phyloP scores from a whole-genome alignment of 2,113 vertebrate genomes.

The Bos javanicus region DNA sequence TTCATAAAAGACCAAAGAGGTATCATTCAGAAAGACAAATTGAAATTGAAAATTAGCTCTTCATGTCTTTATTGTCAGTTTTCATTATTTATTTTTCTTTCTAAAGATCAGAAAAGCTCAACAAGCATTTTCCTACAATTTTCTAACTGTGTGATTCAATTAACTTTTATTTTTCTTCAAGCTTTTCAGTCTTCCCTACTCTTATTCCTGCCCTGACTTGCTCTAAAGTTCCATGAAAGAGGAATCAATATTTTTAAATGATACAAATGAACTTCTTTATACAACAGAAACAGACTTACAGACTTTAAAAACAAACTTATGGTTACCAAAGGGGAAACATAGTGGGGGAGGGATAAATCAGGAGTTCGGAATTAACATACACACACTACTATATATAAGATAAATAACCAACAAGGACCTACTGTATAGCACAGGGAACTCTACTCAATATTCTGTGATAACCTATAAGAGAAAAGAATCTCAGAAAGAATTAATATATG shows the following conservation, averaged over 20 bases:
- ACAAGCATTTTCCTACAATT: conserved; percentile 40
- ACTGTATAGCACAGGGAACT: neutral
- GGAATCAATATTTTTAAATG: neutral
- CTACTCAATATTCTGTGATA: neutral
- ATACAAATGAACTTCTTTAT: neutral
- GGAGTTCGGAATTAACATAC: neutral
- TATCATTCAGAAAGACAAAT: conserved; percentile 79
- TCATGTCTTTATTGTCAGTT: conserved; percentile 78
- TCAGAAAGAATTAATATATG: neutral
- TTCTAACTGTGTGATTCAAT: conserved; percentile 40
- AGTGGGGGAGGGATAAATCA: neutral
- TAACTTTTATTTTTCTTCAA: conserved; percentile 29
- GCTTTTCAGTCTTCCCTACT: neutral
- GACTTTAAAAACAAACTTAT: neutral
- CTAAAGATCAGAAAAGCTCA: conserved; percentile 33
- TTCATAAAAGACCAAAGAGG: conserved; percentile 78
- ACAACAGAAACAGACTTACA: neutral
- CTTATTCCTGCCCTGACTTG: neutral
- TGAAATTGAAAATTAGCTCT: conserved; percentile 80
- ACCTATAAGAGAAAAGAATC: neutral
- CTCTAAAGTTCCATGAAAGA: neutral
- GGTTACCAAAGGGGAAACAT: neutral
- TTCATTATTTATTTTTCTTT: conserved; percentile 74
- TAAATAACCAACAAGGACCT: neutral
- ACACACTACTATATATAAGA: neutral